These are phyloP conservation scores for Catharus ustulatus DNA, from an alignment of 2,797 vertebrate species.

Conservation along the genomic window DNA sequence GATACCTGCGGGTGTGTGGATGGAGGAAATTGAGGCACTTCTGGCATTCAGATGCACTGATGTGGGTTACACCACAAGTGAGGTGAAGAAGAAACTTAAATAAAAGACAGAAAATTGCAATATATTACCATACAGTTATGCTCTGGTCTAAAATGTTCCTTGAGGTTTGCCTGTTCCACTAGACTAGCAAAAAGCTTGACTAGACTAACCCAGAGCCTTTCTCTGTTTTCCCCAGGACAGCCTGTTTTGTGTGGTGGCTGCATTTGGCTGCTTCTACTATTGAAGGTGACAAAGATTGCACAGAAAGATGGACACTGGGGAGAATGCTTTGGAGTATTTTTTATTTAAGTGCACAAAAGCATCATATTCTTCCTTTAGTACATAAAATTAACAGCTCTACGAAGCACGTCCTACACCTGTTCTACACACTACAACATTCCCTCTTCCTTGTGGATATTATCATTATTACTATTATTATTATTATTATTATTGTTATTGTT, in stretches of 20 bases:
- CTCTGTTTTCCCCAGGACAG: conserved; percentile 82
- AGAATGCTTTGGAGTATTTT: background rate
- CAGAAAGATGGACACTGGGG: background rate
- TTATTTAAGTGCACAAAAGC: background rate
- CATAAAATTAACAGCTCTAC: background rate
- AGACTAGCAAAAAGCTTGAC: background rate
- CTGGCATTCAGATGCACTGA: background rate
- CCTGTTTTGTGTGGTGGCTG: conserved; percentile 90
- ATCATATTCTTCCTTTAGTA: background rate
- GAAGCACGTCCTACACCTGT: background rate
- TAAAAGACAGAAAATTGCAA: background rate
- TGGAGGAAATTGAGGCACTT: background rate
- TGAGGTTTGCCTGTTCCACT: background rate
- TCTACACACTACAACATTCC: background rate
- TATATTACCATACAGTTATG: background rate
- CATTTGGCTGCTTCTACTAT: conserved; percentile 93
- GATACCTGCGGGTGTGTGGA: background rate
- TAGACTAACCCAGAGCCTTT: background rate
- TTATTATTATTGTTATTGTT: background rate
- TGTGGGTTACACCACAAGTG: background rate
- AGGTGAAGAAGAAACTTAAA: background rate
- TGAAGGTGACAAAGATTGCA: conserved; percentile 69
- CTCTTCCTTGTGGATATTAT: background rate
- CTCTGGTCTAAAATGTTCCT: background rate
- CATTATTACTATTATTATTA: background rate